These are phyloP conservation scores for Chaetogeoica ovagalla DNA, from an alignment of 2,888 invertebrate genomes.

Conservation along the genomic window DNA sequence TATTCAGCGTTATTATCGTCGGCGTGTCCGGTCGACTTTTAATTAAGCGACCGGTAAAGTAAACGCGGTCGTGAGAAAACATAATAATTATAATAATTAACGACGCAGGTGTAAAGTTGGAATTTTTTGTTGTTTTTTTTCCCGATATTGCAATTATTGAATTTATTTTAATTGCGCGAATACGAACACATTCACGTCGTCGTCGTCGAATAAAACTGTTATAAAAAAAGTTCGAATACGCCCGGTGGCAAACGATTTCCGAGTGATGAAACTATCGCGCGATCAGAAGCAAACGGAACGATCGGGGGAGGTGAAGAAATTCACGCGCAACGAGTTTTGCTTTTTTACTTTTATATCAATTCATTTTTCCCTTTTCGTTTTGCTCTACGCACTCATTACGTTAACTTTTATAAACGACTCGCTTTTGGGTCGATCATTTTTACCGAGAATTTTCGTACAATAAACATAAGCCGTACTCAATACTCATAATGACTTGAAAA, in stretches of 20 bases:
- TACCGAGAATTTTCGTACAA: no score
- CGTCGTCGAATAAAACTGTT: neutral
- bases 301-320: conserved; percentile 2
- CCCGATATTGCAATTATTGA: no score
- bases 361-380: neutral
- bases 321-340: neutral
- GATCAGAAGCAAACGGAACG: neutral
- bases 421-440: no score
- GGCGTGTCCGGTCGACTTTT: conserved; percentile 3
- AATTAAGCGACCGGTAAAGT: conserved; percentile 2
- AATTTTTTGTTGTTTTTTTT: no score
- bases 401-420: no score
- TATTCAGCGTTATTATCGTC: neutral
- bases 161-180: no score
- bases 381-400: no score
- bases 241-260: neutral
- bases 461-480: no score
- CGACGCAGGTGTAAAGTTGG: neutral
- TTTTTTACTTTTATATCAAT: neutral
- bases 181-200: conserved; percentile 12
- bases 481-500: no score
- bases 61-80: neutral
- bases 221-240: conserved; percentile 6
- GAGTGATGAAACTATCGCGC: neutral
- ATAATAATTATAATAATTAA: neutral